Base-by-base conservation (phyloP, 2,888 invertebrate species). In the Perizoma affinitatum region DNA sequence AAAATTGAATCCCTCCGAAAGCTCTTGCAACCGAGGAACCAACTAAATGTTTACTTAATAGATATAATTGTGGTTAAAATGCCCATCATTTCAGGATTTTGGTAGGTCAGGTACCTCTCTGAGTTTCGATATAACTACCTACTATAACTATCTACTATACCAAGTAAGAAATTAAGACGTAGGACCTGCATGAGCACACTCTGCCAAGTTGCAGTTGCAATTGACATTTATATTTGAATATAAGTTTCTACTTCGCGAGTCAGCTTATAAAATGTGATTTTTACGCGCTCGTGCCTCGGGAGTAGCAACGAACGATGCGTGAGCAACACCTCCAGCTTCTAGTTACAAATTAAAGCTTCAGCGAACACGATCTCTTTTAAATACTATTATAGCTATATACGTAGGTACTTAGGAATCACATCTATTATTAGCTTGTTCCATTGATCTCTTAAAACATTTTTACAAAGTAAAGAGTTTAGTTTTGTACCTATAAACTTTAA, bases 221-320 rank as follows among this genome's bases (percentile, higher is more conserved):
- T 76, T 81, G 82, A 83, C 83, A 91, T 91, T 90, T 89, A 85
- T 90, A 91, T 90, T 89, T 90, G 90, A 91, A 90, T 89, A 3
- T 22, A 1, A 72, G 71, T 72, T 64, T 73, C 80, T 76, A 52
- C 74, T 79, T 76, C 67, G 71, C 70, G 73, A 80, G 77, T 71
- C 76, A 67, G 80, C 81, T 90, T 89, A 90, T 91, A 90, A 90
- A 83, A 81, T 84, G 68, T 75, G 86, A 90, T 90, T 90, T 88
- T 91, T 91, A 88, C 86, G 84, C 89, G 74, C 90, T 84, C 82
- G 84, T 87, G 89, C 76, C 1, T 22, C 53, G 46, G 38, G 53
- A 36, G 48, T 36, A 42, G 36, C 49, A 52, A n/a, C 41, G n/a
- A 55, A 48, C 43, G 57, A 57, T 33, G 58, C 54, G 55, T 22